These are phyloP conservation scores for Albula glossodonta DNA, from an alignment of 2,113 vertebrate species.

Conservation along the genomic window DNA sequence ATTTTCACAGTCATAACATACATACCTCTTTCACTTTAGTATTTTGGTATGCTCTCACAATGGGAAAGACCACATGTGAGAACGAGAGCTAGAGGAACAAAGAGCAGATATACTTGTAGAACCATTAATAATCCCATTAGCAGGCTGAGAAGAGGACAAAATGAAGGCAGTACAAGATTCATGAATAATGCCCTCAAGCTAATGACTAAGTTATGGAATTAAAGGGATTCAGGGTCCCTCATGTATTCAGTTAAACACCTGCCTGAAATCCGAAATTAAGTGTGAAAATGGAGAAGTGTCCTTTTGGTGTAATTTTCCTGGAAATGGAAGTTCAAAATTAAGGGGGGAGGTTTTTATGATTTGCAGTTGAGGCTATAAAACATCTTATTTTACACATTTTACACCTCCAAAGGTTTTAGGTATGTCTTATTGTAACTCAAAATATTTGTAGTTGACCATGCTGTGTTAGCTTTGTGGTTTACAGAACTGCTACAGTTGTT, in stretches of 20 bases:
- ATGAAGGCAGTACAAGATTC: conserved; percentile 15
- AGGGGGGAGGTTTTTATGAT: neutral
- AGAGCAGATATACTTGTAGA: neutral
- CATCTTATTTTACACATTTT: neutral
- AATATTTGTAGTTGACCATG: too few relatives aligned
- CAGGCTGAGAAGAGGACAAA: neutral
- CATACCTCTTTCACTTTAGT: neutral
- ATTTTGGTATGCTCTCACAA: neutral
- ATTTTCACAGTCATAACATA: neutral
- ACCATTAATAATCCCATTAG: conserved; percentile 15
- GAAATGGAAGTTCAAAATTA: neutral
- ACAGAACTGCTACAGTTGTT: too few relatives aligned
- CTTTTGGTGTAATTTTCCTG: conserved; percentile 1
- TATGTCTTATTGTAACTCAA: too few relatives aligned
- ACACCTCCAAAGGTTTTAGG: too few relatives aligned
- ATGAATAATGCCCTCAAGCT: conserved; percentile 20
- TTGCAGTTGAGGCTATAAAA: neutral
- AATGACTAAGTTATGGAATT: conserved; percentile 13
- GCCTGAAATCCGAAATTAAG: conserved; percentile 11
- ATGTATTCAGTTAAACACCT: neutral
- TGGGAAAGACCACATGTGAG: neutral
- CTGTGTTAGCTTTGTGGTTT: too few relatives aligned
- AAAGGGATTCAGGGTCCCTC: conserved; percentile 15
- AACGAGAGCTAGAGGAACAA: neutral
- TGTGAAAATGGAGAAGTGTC: neutral